Percentiles rank a stretch among this genome's conserved stretches.
Evolutionary conservation across 2,113 vertebrate species (phyloP).

Genomic region (Rhizomys pruinosus): DNA sequence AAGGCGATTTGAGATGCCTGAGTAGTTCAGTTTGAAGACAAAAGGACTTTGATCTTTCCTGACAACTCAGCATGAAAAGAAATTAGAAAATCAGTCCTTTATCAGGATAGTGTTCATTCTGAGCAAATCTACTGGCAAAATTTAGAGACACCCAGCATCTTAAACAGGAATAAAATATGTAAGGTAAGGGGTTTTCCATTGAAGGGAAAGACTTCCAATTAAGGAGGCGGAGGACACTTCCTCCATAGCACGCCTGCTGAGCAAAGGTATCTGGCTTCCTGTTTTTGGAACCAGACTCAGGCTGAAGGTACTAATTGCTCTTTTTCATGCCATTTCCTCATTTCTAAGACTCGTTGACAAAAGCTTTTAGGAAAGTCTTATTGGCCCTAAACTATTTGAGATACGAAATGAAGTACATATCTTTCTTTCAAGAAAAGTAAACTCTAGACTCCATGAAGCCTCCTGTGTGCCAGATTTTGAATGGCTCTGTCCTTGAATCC

Average conservation of each 20-base stretch:
- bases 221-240: not conserved
- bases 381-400: not conserved
- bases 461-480: not conserved
- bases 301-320: slow-evolving; percentile 16
- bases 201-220: slow-evolving; percentile 10
- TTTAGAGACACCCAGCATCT: slow-evolving; percentile 32
- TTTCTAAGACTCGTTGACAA: slow-evolving; percentile 54
- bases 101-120: slow-evolving; percentile 57
- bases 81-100: slow-evolving; percentile 72
- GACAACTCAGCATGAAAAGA: slow-evolving; percentile 75
- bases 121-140: slow-evolving; percentile 56
- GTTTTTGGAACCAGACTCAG: not conserved
- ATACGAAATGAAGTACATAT: slow-evolving; percentile 31
- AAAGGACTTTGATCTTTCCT: slow-evolving; percentile 76
- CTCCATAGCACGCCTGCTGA: not conserved
- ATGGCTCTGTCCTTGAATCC: not conserved
- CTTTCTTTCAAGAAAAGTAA: slow-evolving; percentile 32
- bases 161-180: slow-evolving; percentile 51
- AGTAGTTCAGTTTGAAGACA: slow-evolving; percentile 73
- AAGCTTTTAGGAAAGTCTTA: slow-evolving; percentile 38
- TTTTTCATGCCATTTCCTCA: slow-evolving; percentile 33
- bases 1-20: slow-evolving; percentile 77
- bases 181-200: not conserved
- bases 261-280: not conserved
- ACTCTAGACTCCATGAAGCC: slow-evolving; percentile 17